Evolutionary conservation across 2,888 invertebrate genomes (phyloP), one percentile per base, ranked within the genome.

Genomic region (Dorcus parallelipipedus): DNA sequence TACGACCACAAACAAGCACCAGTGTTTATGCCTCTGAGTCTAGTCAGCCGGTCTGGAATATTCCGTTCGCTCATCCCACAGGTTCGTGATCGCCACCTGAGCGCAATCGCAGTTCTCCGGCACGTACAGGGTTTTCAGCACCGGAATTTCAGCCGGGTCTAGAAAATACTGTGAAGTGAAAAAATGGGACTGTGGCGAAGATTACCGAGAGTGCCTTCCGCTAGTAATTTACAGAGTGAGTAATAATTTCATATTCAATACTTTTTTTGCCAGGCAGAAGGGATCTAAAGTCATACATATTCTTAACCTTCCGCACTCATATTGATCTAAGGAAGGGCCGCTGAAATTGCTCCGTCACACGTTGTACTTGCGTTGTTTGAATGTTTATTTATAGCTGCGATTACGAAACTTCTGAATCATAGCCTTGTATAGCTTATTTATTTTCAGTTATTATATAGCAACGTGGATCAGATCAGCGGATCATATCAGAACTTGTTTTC

Each of bases 181-280:
- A 54, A 39, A 8, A 65, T 65, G 65, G 63, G 63, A 33, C n/a
- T 66, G 56, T 73, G 72, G 71, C 59, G 72, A 60, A 69, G 64
- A 58, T 71, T 68, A 63, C 73, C 72, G 5, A 61, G 68, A 54
- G 65, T 71, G 33, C 73, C 73, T 3, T 73, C 73, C 0, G 64
- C 63, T 14, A 67, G 61, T 52, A 72, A 73, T 56, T 67, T 72
- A 42, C 55, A 63, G 49, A 65, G 73, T 73, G 68, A 70, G 72
- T 61, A 6, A 23, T 7, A 3, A 40, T 52, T 43, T 43, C n/a
- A 9, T 20, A 20, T 20, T 20, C 20, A 2, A 20, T 20, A 20
- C 3, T 20, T 20, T 3, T 14, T 47, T 9, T 9, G 26, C 9
- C 41, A 10, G 14, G 17, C 14, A 47, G 20, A 47, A 14, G 45